Percentiles rank a stretch among this genome's conserved stretches.
Evolutionary conservation across 2,113 vertebrate genomes (phyloP).

Genomic region (Cyanoderma ruficeps): DNA sequence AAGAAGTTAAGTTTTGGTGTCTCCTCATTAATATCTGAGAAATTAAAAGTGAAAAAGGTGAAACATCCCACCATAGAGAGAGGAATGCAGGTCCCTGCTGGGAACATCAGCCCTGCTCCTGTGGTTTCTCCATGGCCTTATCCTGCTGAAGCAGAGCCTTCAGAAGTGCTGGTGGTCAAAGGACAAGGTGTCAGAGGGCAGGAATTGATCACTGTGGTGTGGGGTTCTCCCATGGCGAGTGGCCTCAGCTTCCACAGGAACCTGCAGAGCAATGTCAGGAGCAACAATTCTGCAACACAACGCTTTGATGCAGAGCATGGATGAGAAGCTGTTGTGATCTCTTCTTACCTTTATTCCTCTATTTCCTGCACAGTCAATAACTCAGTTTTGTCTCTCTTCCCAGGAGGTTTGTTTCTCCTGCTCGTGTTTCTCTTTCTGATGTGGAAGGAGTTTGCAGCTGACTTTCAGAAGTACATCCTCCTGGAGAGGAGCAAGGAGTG

Average conservation of each 20-base stretch:
- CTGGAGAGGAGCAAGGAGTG: slow-evolving; percentile 80
- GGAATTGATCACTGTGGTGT: not conserved
- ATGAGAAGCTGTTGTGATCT: fast-evolving
- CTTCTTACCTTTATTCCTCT: not conserved
- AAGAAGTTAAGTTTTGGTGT: not conserved
- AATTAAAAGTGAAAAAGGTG: not conserved
- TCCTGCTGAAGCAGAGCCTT: not conserved
- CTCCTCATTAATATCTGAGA: not conserved
- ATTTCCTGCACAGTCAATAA: not conserved
- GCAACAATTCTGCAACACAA: not conserved
- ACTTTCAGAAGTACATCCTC: slow-evolving; percentile 83
- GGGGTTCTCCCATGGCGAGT: fast-evolving
- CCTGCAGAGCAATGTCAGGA: not conserved
- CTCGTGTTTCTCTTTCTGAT: slow-evolving; percentile 82
- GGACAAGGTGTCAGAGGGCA: not conserved
- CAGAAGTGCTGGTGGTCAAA: fast-evolving
- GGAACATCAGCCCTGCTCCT: fast-evolving
- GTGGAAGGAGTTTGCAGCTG: slow-evolving; percentile 85
- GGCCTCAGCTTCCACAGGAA: not conserved
- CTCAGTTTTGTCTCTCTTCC: not conserved
- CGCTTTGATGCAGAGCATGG: not conserved
- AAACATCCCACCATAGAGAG: not conserved
- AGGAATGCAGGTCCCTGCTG: not conserved
- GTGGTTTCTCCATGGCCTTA: fast-evolving
- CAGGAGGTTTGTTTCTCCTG: slow-evolving; percentile 80